These are phyloP conservation scores for Sylvia borin DNA, from an alignment of 2,797 vertebrate species.

Conservation along the genomic window DNA sequence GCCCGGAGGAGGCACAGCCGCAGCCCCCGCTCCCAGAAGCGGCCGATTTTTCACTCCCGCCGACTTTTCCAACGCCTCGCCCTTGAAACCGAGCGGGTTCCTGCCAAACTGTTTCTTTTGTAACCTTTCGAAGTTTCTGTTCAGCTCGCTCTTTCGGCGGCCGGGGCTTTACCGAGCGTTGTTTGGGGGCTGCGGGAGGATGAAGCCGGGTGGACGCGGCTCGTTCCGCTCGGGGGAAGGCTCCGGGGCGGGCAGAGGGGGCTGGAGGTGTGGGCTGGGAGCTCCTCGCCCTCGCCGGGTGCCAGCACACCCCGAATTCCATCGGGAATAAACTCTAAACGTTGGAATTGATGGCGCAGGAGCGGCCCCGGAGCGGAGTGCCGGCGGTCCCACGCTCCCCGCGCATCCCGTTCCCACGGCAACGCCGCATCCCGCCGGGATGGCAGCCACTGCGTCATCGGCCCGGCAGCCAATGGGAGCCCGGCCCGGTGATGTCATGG, in stretches of 20 bases:
- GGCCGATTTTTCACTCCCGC: background rate
- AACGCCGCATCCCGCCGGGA: slow-evolving; percentile 81
- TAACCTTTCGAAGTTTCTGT: background rate
- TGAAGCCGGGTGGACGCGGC: accelerated
- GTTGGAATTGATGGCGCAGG: no score
- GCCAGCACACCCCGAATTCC: no score
- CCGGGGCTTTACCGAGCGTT: accelerated
- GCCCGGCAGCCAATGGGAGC: slow-evolving; percentile 81
- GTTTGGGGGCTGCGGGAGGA: background rate
- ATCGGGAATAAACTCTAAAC: no score
- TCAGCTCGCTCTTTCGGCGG: background rate
- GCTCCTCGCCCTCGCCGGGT: no score
- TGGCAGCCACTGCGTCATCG: slow-evolving; percentile 83
- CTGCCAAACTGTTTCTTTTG: background rate
- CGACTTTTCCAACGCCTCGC: accelerated
- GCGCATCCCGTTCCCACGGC: slow-evolving; percentile 79
- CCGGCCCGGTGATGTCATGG: slow-evolving; percentile 87
- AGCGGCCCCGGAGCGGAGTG: background rate
- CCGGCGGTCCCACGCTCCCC: background rate
- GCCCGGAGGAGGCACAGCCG: background rate
- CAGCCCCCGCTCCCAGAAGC: background rate
- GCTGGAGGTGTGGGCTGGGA: accelerated
- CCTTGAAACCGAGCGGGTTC: background rate
- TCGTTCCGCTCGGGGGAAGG: accelerated
- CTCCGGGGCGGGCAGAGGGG: background rate